A percentile compares a stretch with the other conserved stretches of the same genome.
Evolutionary conservation across 2,113 vertebrate species (phyloP).

Genomic region (Pithys albifrons): DNA sequence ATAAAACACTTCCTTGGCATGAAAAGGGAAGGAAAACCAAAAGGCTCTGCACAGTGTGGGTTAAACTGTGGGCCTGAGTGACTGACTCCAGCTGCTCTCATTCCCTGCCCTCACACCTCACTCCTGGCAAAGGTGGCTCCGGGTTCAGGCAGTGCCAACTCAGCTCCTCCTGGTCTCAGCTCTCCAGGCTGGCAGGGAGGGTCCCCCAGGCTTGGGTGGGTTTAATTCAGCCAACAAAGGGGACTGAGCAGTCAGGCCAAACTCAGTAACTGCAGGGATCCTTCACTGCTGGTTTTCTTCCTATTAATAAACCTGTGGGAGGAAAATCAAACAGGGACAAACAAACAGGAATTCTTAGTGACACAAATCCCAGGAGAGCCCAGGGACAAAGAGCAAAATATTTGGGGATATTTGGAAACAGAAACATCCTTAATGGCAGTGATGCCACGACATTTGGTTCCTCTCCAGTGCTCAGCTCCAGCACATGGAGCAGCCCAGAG

Average conservation of each 20-base stretch:
- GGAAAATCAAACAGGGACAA: not conserved
- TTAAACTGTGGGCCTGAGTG: not conserved
- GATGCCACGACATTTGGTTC: rapidly evolving
- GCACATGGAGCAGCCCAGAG: too few species aligned
- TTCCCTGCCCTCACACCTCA: not conserved
- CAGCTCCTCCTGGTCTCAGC: not conserved
- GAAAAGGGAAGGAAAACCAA: not conserved
- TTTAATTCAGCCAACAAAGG: slow-evolving; percentile 14
- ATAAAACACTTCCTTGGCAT: not conserved
- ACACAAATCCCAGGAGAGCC: not conserved
- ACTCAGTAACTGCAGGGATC: not conserved
- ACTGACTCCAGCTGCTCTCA: not conserved
- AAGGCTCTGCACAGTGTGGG: not conserved
- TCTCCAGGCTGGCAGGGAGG: not conserved
- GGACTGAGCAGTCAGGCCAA: not conserved
- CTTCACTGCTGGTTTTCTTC: not conserved
- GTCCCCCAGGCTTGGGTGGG: slow-evolving; percentile 1
- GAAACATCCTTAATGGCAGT: not conserved
- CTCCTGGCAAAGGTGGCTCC: not conserved
- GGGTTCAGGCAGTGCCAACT: not conserved
- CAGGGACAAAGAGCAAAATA: not conserved
- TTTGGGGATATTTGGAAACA: not conserved
- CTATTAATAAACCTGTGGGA: slow-evolving; percentile 24
- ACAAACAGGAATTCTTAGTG: not conserved
- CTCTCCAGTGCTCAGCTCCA: not conserved